phyloP scores from a whole-genome alignment of 2,888 invertebrate species.

The Druceiella hillmani region DNA sequence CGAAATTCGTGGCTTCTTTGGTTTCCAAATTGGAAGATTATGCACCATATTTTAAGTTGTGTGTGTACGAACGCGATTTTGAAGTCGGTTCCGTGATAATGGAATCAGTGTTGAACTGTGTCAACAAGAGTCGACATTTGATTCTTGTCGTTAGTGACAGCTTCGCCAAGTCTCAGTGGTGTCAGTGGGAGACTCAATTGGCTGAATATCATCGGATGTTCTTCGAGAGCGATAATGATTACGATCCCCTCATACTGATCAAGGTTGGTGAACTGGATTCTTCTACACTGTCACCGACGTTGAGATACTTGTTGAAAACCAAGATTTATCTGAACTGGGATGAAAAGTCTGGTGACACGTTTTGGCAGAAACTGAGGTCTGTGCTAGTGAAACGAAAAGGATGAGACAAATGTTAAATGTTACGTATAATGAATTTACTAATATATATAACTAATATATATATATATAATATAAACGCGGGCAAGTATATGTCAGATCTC shows the following conservation, averaged over 20 bases:
- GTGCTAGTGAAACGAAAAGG: slow-evolving; percentile 33
- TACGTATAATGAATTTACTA: too few relatives aligned
- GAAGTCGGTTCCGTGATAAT: slow-evolving; percentile 58
- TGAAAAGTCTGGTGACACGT: slow-evolving; percentile 37
- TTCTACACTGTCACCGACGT: slow-evolving; percentile 51
- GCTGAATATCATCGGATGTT: slow-evolving; percentile 61
- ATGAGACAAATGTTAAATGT: too few relatives aligned
- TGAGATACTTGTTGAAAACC: slow-evolving; percentile 57
- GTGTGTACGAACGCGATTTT: slow-evolving; percentile 66
- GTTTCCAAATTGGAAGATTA: slow-evolving; percentile 55
- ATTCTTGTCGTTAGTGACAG: slow-evolving; percentile 61
- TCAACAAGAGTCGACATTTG: slow-evolving; percentile 59
- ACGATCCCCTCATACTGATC: slow-evolving; percentile 57
- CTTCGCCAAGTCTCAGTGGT: slow-evolving; percentile 69
- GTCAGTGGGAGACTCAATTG: slow-evolving; percentile 63
- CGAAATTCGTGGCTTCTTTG: slow-evolving; percentile 56
- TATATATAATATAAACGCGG: too few relatives aligned
- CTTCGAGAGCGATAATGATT: slow-evolving; percentile 49
- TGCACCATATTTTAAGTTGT: slow-evolving; percentile 55
- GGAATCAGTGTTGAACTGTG: slow-evolving; percentile 59
- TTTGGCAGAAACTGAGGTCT: slow-evolving; percentile 41
- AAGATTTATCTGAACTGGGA: slow-evolving; percentile 61
- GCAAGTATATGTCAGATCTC: too few relatives aligned
- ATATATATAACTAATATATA: too few relatives aligned
- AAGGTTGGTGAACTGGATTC: slow-evolving; percentile 54